phyloP scores from a whole-genome alignment of 2,797 vertebrate genomes.

The Acanthiza pusilla region DNA sequence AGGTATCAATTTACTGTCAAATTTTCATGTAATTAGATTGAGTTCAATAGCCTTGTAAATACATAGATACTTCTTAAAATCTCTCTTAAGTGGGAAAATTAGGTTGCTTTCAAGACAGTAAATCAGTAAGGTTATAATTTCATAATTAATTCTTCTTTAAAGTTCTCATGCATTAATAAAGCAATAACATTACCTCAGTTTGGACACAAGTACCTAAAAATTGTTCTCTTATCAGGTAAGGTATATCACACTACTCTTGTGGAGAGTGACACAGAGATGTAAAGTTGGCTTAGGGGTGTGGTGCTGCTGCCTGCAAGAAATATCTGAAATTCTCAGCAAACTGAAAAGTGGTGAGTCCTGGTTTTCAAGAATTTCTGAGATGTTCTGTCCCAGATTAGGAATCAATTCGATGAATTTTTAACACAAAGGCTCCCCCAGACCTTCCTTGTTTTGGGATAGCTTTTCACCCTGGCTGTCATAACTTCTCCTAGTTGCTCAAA shows the following conservation, averaged over 20 bases:
- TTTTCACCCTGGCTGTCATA: background rate
- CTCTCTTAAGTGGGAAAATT: background rate
- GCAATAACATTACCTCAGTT: background rate
- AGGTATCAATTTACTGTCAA: background rate
- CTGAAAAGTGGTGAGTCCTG: background rate
- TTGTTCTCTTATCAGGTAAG: background rate
- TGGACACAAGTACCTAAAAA: background rate
- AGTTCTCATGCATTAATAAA: background rate
- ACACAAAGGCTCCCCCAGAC: background rate
- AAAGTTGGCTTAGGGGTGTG: background rate
- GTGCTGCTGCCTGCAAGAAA: background rate
- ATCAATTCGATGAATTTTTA: background rate
- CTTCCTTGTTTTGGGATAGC: background rate
- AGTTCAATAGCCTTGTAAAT: background rate
- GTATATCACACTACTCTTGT: background rate
- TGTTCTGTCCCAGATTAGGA: background rate
- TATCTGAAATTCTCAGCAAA: background rate
- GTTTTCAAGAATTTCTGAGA: background rate
- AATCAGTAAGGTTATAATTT: background rate
- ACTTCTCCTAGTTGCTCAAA: background rate
- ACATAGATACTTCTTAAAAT: background rate
- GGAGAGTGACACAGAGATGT: background rate
- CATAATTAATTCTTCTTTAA: background rate
- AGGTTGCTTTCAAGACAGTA: background rate
- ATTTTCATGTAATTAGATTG: background rate